Base-by-base conservation (phyloP, 1,140 invertebrate genomes). In the Aporrectodea caliginosa region DNA sequence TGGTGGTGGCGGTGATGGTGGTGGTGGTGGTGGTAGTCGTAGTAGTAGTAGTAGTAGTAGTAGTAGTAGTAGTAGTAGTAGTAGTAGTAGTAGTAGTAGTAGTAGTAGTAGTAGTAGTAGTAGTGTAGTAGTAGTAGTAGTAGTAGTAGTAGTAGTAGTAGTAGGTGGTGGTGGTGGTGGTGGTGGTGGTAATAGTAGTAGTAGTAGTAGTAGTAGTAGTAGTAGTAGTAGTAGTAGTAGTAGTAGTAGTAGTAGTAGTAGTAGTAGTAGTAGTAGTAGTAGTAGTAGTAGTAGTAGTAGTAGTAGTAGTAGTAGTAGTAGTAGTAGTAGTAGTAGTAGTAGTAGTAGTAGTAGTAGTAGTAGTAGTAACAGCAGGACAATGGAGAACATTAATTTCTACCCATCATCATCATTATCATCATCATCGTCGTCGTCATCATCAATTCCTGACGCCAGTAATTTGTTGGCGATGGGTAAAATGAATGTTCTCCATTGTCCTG, bases 241-340 rank as follows among this genome's bases (percentile, higher is more conserved):
- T 68, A 68, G 58, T 68, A 68, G 58, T 68, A 68, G 58, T 68
- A 68, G 58, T 68, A 68, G 58, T 68, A 68, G 58, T 68, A 68
- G 58, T 68, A 68, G 58, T 68, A 68, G 58, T 68, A 68, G 58
- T 68, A 68, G 58, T 68, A 68, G 58, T 68, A 68, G 58, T 68
- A 68, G 58, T 68, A 68, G 58, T 68, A 68, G 58, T 68, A 68
- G 58, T 68, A 68, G 58, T 68, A 68, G 58, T 68, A 68, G 58
- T 68, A 68, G 58, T 68, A 68, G 58, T 68, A 68, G 58, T 68
- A 68, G 58, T 68, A 68, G 58, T 68, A 68, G 58, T 68, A 68
- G 58, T 68, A 68, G 58, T 68, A 68, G 58, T 68, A 68, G 58
- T 68, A 68, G 58, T 68, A 68, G 58, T 68, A 68, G 58, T 68